Percentiles rank a stretch among this genome's conserved stretches.
These are phyloP conservation scores for Myxocyprinus asiaticus DNA, from an alignment of 2,113 vertebrate genomes.

Conservation along the genomic window DNA sequence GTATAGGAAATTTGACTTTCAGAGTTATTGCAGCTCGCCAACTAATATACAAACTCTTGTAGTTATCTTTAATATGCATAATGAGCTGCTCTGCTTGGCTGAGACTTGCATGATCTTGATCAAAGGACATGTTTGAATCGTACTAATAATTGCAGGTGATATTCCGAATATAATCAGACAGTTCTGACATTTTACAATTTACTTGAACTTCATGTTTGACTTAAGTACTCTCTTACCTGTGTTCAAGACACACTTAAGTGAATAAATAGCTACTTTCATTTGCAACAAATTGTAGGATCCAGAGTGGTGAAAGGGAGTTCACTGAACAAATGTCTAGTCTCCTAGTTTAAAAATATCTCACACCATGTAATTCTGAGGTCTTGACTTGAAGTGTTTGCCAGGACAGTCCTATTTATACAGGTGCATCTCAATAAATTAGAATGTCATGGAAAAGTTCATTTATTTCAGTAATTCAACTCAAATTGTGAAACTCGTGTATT, in stretches of 20 bases:
- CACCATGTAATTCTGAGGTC: slow-evolving; percentile 55
- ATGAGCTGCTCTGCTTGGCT: too few species aligned
- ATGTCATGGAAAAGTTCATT: too few species aligned
- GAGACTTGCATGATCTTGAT: too few species aligned
- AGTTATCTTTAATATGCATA: too few species aligned
- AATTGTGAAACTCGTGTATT: too few species aligned
- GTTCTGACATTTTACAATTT: background rate
- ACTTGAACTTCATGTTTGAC: background rate
- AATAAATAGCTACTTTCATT: background rate
- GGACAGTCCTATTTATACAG: too few species aligned
- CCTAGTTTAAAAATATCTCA: slow-evolving; percentile 40
- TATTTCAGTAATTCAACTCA: too few species aligned
- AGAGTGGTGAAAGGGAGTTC: background rate
- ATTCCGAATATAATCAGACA: background rate
- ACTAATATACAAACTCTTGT: too few species aligned
- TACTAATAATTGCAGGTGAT: background rate
- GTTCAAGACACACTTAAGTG: background rate
- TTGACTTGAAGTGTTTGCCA: slow-evolving; percentile 10
- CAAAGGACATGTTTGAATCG: background rate
- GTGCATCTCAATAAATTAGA: too few species aligned
- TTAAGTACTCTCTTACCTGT: background rate
- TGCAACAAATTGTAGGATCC: too few species aligned
- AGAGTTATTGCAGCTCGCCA: too few species aligned
- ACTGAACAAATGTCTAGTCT: background rate
- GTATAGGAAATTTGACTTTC: background rate